Evolutionary conservation across 2,797 vertebrate genomes (phyloP).

Genomic region (Pogoniulus pusillus): DNA sequence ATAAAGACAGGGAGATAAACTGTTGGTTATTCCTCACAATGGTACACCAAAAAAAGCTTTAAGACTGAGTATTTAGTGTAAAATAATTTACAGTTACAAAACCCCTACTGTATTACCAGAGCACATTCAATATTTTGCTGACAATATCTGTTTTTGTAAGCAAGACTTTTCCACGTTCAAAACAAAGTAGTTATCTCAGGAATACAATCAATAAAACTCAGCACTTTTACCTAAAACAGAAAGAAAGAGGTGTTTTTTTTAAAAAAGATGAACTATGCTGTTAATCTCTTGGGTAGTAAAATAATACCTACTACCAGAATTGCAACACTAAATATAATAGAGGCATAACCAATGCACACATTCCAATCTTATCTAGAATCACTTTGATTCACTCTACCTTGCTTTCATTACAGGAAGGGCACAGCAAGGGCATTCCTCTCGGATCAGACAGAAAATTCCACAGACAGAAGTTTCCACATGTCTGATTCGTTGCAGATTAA

Average conservation of each 20-base stretch:
- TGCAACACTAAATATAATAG: constrained; percentile 39
- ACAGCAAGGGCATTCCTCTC: constrained; percentile 67
- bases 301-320: background rate
- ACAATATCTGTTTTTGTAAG: constrained; percentile 73
- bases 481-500: constrained; percentile 64
- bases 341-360: constrained; percentile 48
- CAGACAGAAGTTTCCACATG: constrained; percentile 63
- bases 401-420: constrained; percentile 73
- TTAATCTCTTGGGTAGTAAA: constrained; percentile 34
- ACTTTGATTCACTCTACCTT: constrained; percentile 67
- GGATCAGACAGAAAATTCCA: constrained; percentile 72
- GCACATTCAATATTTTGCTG: constrained; percentile 74
- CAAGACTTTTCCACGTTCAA: constrained; percentile 75
- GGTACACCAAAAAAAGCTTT: background rate
- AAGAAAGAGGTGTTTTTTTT: background rate
- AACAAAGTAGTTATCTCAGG: constrained; percentile 73
- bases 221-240: constrained; percentile 36
- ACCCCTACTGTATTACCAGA: constrained; percentile 65
- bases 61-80: constrained; percentile 52
- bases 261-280: background rate
- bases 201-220: constrained; percentile 42
- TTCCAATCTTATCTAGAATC: constrained; percentile 72
- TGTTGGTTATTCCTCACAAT: background rate
- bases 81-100: background rate
- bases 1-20: background rate